Percentiles rank a stretch among this genome's conserved stretches.
Conservation (phyloP, 2,113 vertebrate genomes). For the Gavialis gangeticus region DNA sequence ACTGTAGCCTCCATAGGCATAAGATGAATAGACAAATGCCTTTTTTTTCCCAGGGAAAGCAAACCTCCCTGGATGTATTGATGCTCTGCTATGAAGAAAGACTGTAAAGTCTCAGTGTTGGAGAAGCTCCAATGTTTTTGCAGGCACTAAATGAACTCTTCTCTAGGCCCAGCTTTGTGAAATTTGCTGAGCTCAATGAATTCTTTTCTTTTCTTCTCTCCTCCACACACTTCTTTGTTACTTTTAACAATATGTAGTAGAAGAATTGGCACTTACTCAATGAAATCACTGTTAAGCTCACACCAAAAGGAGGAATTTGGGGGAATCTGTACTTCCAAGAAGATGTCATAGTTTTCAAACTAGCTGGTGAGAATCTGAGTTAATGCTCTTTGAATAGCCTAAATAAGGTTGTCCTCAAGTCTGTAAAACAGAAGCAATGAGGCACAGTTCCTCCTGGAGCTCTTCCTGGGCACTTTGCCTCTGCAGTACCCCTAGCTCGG, state of each 20-base stretch:
- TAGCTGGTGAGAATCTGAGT: slow-evolving; percentile 57
- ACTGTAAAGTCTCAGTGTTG: slow-evolving; percentile 50
- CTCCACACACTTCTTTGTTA: slow-evolving; percentile 41
- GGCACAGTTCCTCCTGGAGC: slow-evolving; percentile 49
- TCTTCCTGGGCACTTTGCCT: slow-evolving; percentile 48
- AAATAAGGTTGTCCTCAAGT: slow-evolving; percentile 43
- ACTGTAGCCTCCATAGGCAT: slow-evolving; percentile 7
- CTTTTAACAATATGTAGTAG: slow-evolving; percentile 65
- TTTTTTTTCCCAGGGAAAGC: slow-evolving; percentile 49
- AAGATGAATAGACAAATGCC: slow-evolving; percentile 46
- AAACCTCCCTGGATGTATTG: slow-evolving; percentile 47
- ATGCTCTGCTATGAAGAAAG: slow-evolving; percentile 42
- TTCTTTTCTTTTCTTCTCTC: slow-evolving; percentile 17
- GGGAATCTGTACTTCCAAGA: slow-evolving; percentile 65
- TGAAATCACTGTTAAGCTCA: slow-evolving; percentile 70
- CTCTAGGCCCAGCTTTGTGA: slow-evolving; percentile 50
- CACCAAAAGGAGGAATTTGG: slow-evolving; percentile 58
- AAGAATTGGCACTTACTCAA: slow-evolving; percentile 71
- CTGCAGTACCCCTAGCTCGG: slow-evolving; percentile 26
- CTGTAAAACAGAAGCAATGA: slow-evolving; percentile 60
- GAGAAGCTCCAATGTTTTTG: slow-evolving; percentile 67
- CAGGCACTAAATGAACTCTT: slow-evolving; percentile 53
- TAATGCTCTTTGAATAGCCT: slow-evolving; percentile 65
- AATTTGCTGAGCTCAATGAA: slow-evolving; percentile 49
- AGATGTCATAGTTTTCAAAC: slow-evolving; percentile 64